These are phyloP conservation scores for Nymphalis c-album DNA, from an alignment of 2,888 invertebrate species.

Conservation along the genomic window DNA sequence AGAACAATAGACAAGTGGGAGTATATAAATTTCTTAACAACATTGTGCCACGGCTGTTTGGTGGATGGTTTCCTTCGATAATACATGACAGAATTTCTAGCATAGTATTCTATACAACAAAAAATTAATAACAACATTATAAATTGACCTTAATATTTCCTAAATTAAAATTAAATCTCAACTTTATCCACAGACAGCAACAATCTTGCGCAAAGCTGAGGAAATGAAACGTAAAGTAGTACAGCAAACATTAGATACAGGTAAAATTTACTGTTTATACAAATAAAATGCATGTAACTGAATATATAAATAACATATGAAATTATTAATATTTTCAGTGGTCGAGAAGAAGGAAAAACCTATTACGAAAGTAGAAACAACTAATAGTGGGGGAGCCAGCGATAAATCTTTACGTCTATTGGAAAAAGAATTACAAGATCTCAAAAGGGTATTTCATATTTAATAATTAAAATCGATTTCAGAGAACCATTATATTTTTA, in stretches of 20 bases:
- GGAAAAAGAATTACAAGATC: slow-evolving; percentile 82
- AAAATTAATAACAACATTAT: no score
- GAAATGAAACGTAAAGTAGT: slow-evolving; percentile 57
- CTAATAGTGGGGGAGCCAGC: slow-evolving; percentile 56
- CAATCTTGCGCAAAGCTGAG: slow-evolving; percentile 58
- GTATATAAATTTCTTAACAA: no score
- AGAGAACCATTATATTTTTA: background rate
- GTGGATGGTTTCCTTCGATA: no score
- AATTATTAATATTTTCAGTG: slow-evolving; percentile 32
- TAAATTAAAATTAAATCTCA: no score
- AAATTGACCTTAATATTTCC: no score
- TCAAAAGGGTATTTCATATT: slow-evolving; percentile 69
- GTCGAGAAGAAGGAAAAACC: slow-evolving; percentile 55
- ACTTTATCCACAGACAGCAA: slow-evolving; percentile 45
- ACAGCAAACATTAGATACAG: slow-evolving; percentile 41
- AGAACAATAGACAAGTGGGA: no score
- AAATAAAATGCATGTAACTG: background rate
- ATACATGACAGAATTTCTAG: no score
- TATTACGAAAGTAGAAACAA: slow-evolving; percentile 51
- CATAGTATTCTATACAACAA: no score
- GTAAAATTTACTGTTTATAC: slow-evolving; percentile 27
- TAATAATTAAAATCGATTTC: background rate
- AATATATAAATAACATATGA: background rate
- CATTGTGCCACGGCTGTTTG: no score
- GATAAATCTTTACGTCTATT: slow-evolving; percentile 76